phyloP scores from a whole-genome alignment of 1,140 invertebrate species.

The Drosophila pseudoobscura region DNA sequence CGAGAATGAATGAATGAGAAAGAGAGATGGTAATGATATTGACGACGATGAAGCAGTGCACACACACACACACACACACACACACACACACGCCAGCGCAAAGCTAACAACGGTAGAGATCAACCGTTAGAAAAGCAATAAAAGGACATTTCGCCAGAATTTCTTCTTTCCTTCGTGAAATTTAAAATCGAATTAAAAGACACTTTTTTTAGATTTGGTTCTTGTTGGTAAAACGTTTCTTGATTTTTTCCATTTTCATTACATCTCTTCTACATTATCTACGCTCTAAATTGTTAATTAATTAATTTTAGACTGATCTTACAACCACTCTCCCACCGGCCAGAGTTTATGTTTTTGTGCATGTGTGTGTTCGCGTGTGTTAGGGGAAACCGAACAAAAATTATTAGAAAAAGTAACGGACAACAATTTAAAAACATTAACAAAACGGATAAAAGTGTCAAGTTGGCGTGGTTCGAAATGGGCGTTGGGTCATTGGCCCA shows the following conservation, averaged over 20 bases:
- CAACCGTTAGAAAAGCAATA: no score
- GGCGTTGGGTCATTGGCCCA: neutral
- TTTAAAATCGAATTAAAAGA: constrained; percentile 21
- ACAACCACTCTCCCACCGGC: neutral
- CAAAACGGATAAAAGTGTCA: neutral
- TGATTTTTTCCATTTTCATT: constrained; percentile 10
- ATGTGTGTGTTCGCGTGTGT: no score
- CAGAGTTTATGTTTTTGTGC: no score
- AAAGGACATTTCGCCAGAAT: neutral
- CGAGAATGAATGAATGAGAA: no score
- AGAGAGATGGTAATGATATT: constrained; percentile 10
- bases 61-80: constrained; percentile 15
- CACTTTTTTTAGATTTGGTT: constrained; percentile 5
- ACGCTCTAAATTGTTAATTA: constrained; percentile 22
- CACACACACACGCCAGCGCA: constrained; percentile 4
- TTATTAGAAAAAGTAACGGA: neutral
- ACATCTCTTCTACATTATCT: constrained; percentile 20
- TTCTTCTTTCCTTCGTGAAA: constrained; percentile 1
- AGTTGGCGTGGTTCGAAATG: neutral
- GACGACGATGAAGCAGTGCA: constrained; percentile 1
- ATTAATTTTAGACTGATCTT: neutral
- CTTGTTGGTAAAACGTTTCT: constrained; percentile 11
- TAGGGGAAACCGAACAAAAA: neutral
- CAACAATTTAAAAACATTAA: constrained; percentile 2
- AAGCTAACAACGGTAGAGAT: neutral